A percentile compares a stretch with the other conserved stretches of the same genome.
Conservation (phyloP, 1,140 invertebrate species). For the Hesperophylax magnus region DNA sequence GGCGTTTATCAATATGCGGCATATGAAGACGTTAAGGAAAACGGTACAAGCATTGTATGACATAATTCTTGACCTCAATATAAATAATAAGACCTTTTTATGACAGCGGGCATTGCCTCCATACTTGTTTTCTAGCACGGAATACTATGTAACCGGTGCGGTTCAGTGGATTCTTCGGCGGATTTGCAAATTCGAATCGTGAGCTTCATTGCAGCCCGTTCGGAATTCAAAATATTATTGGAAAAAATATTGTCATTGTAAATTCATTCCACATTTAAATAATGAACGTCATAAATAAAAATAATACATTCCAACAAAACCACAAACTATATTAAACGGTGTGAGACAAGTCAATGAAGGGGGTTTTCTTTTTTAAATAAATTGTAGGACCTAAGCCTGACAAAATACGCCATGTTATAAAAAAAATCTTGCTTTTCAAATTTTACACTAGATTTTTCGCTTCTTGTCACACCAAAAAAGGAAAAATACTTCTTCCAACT, state of each 20-base stretch:
- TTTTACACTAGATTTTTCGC: too few species aligned
- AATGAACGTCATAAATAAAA: not conserved
- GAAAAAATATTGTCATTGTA: not conserved
- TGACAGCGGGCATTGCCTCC: not conserved
- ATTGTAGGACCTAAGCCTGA: too few species aligned
- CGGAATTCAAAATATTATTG: conserved; percentile 5
- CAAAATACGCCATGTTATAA: too few species aligned
- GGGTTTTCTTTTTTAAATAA: too few species aligned
- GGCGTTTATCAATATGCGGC: not conserved
- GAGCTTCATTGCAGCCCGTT: not conserved
- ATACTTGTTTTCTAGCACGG: not conserved
- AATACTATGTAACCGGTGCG: conserved; percentile 4
- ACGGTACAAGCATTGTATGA: not conserved
- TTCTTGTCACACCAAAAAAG: too few species aligned
- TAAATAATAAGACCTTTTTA: not conserved
- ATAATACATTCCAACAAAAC: too few species aligned
- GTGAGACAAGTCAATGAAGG: too few species aligned
- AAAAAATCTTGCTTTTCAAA: too few species aligned
- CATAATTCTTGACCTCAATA: not conserved
- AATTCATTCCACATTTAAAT: conserved; percentile 11
- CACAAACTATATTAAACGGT: too few species aligned
- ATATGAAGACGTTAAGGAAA: not conserved
- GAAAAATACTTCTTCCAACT: too few species aligned
- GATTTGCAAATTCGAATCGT: conserved; percentile 20
- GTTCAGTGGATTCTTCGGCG: not conserved